phyloP scores from a whole-genome alignment of 2,797 vertebrate species.

The Scolopax bukidnonensis region DNA sequence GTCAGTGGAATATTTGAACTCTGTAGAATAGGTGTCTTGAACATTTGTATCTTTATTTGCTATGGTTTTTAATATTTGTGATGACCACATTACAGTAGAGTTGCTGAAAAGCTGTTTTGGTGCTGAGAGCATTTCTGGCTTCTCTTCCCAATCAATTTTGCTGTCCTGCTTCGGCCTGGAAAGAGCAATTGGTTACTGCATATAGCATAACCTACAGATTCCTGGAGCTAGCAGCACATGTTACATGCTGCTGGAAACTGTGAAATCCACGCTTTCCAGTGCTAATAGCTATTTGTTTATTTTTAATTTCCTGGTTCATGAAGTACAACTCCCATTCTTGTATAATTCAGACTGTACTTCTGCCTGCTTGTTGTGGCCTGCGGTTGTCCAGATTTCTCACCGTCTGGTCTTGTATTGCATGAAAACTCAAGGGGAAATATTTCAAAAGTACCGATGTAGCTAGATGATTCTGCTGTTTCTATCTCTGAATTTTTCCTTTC shows the following conservation, averaged over 20 bases:
- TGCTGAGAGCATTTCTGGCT: neutral
- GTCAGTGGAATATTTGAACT: neutral
- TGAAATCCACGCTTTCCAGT: neutral
- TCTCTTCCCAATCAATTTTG: neutral
- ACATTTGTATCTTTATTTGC: neutral
- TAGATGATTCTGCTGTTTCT: neutral
- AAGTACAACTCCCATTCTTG: neutral
- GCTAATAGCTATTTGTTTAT: neutral
- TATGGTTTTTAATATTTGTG: neutral
- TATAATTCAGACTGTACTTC: neutral
- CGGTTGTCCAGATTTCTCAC: neutral
- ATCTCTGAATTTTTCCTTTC: neutral
- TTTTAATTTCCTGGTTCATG: constrained; percentile 13
- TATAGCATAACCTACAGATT: neutral
- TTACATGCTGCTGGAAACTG: neutral
- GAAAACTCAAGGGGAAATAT: neutral
- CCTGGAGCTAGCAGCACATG: neutral
- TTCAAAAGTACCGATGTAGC: neutral
- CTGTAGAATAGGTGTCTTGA: neutral
- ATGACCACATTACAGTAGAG: neutral
- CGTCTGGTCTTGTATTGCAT: neutral
- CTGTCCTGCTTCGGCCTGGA: neutral
- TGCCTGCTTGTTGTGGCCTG: neutral
- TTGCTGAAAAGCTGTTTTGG: neutral
- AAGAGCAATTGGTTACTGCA: neutral